Conservation (phyloP, 2,888 invertebrate species). For the Lamellibrachia columna region DNA sequence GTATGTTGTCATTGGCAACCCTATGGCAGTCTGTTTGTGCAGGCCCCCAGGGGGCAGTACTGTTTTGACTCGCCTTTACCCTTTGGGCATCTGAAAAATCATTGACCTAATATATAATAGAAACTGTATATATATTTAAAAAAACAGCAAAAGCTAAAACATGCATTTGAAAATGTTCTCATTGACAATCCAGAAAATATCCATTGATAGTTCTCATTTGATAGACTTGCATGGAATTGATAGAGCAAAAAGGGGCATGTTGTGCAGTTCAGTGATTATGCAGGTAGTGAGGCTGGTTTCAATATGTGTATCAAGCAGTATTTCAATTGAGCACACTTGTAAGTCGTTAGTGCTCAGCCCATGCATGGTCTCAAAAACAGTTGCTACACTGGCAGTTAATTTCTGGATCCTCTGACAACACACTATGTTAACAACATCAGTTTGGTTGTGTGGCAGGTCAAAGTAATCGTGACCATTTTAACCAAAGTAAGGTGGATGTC, state of each 20-base stretch:
- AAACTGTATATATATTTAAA: not conserved
- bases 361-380: no score
- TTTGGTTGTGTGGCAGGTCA: no score
- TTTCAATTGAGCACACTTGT: no score
- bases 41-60: not conserved
- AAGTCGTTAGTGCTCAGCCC: no score
- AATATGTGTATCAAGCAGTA: not conserved
- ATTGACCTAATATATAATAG: not conserved
- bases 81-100: not conserved
- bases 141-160: not conserved
- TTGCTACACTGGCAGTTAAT: no score
- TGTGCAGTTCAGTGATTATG: not conserved
- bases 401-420: no score
- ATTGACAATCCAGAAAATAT: not conserved
- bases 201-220: not conserved
- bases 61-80: not conserved
- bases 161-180: not conserved
- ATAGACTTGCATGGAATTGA: not conserved
- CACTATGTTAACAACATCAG: no score
- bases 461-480: no score
- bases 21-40: not conserved
- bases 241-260: not conserved
- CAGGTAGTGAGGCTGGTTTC: not conserved
- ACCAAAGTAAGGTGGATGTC: no score
- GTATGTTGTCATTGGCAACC: not conserved